A percentile compares a stretch with the other conserved stretches of the same genome.
Evolutionary conservation across 2,113 vertebrate species (phyloP).

Genomic region (Varanus salvator): DNA sequence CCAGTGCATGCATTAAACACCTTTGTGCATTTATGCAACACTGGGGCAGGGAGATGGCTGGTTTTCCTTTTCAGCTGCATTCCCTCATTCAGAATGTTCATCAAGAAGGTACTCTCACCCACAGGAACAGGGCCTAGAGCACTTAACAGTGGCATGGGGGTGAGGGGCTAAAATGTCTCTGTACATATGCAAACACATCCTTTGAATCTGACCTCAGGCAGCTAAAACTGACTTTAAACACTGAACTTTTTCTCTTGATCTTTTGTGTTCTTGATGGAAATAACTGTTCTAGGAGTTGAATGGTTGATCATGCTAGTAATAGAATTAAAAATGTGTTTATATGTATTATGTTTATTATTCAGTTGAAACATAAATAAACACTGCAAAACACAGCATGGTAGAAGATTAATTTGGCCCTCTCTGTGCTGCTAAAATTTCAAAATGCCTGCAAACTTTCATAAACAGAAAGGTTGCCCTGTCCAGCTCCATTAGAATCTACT

Average conservation of each 20-base stretch:
- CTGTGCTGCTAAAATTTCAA: not conserved
- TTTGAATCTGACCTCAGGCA: not conserved
- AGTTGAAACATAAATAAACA: not conserved
- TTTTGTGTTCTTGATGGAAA: not conserved
- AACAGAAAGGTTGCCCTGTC: accelerated
- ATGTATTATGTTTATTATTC: not conserved
- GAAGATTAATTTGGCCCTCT: not conserved
- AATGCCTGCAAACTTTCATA: not conserved
- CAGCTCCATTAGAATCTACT: not conserved
- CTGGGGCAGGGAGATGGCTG: not conserved
- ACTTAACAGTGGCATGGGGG: too few species aligned
- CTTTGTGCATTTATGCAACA: not conserved
- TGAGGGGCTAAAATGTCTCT: not conserved
- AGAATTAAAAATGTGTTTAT: not conserved
- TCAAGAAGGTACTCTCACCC: not conserved
- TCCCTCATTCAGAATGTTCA: not conserved
- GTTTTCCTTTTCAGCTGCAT: not conserved
- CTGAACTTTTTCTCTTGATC: not conserved
- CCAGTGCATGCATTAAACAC: not conserved
- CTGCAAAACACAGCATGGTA: not conserved
- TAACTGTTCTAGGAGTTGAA: not conserved
- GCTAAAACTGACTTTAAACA: not conserved
- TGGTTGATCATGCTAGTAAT: not conserved
- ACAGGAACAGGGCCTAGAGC: not conserved
- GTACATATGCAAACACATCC: not conserved